Percentiles rank a stretch among this genome's conserved stretches.
Conservation (phyloP, 1,140 invertebrate genomes). For the Gerris buenoi region DNA sequence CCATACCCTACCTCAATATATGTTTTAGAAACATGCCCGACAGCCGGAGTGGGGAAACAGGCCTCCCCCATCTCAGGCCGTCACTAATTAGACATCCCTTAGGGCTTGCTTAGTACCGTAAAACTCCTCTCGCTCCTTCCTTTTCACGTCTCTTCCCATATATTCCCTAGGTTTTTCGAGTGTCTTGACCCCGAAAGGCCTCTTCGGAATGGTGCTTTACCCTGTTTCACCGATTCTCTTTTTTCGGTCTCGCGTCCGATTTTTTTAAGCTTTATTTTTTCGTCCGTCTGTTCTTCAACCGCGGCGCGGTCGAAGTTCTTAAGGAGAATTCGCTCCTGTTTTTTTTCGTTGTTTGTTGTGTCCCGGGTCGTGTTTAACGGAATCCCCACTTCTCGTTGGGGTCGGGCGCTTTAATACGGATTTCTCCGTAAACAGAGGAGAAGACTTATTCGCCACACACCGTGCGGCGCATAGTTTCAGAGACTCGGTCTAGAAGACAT, state of each 20-base stretch:
- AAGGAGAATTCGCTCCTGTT: neutral
- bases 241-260: neutral
- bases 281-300: neutral
- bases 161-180: neutral
- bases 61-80: neutral
- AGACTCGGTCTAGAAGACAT: too few relatives aligned
- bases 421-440: neutral
- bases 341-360: neutral
- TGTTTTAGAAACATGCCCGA: neutral
- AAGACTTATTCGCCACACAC: too few relatives aligned
- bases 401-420: neutral
- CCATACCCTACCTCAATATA: neutral
- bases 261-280: neutral
- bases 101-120: neutral
- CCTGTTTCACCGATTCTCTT: neutral
- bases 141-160: neutral
- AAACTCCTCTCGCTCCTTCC: neutral
- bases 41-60: neutral
- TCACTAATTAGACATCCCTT: neutral
- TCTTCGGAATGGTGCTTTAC: neutral
- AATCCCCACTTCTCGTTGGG: neutral
- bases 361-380: neutral
- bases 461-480: too few relatives aligned
- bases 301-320: neutral
- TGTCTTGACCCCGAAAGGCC: neutral